phyloP scores from a whole-genome alignment of 2,888 invertebrate species.

The Desoria tigrina region DNA sequence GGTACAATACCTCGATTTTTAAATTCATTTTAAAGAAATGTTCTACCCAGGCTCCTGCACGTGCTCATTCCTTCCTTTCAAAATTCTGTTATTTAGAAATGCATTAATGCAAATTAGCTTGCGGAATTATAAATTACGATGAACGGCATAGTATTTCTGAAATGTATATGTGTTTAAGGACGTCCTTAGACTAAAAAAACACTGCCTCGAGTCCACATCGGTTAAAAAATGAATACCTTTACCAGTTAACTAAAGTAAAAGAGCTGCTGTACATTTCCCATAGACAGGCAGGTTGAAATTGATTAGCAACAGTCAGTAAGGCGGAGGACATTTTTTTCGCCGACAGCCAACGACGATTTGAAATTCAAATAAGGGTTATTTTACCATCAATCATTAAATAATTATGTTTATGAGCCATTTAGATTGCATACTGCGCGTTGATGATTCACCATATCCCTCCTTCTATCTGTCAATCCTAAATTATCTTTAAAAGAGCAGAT shows the following conservation, averaged over 20 bases:
- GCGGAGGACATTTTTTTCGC: neutral
- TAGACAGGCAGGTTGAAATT: neutral
- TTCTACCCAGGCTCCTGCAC: no score
- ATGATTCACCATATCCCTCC: neutral
- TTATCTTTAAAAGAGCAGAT: neutral
- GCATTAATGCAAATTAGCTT: no score
- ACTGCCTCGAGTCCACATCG: no score
- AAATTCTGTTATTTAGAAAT: no score
- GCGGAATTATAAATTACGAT: no score
- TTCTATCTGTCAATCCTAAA: neutral
- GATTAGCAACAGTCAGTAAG: neutral
- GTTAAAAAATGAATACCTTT: no score
- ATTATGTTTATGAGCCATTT: constrained; percentile 16
- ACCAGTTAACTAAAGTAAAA: no score
- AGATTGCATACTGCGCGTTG: constrained; percentile 4
- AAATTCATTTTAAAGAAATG: no score
- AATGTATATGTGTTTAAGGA: neutral
- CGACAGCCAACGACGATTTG: constrained; percentile 1
- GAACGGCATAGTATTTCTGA: no score
- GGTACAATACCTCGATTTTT: no score
- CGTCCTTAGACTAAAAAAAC: neutral
- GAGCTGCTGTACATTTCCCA: no score
- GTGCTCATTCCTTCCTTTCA: no score
- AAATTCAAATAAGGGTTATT: constrained; percentile 9
- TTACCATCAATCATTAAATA: constrained; percentile 8